These are phyloP conservation scores for Scrobipalpa atriplicella DNA, from an alignment of 2,888 invertebrate genomes.

Conservation along the genomic window DNA sequence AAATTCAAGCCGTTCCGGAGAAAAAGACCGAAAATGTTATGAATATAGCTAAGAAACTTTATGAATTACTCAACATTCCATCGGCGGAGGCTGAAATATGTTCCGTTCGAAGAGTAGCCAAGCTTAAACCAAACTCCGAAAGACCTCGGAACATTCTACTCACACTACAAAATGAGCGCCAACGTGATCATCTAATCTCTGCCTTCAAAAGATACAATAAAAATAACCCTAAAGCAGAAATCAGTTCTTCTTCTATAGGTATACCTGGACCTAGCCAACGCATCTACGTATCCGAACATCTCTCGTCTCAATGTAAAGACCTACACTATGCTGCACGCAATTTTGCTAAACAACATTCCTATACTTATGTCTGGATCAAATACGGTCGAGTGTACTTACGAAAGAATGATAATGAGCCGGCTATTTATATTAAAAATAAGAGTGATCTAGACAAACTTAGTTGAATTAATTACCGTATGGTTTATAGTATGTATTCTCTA, in stretches of 20 bases:
- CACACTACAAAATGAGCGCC: neutral
- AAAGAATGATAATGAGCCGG: slow-evolving; percentile 1
- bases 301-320: slow-evolving; percentile 11
- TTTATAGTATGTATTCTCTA: too few relatives aligned
- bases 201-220: slow-evolving; percentile 19
- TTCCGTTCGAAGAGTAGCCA: neutral
- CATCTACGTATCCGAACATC: slow-evolving; percentile 21
- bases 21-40: slow-evolving; percentile 5
- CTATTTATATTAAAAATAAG: slow-evolving; percentile 10
- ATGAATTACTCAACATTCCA: neutral
- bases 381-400: slow-evolving; percentile 18
- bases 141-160: neutral
- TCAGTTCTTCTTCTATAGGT: slow-evolving; percentile 10
- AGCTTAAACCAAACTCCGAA: neutral
- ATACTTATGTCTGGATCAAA: slow-evolving; percentile 21
- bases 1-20: slow-evolving; percentile 10
- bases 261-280: neutral
- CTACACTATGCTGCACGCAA: slow-evolving; percentile 10
- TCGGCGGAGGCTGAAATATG: neutral
- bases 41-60: neutral
- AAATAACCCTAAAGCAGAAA: neutral
- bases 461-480: too few relatives aligned
- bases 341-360: slow-evolving; percentile 1
- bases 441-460: neutral
- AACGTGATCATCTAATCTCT: slow-evolving; percentile 6